Conservation (phyloP, 2,113 vertebrate species). For the Tupaia tana region DNA sequence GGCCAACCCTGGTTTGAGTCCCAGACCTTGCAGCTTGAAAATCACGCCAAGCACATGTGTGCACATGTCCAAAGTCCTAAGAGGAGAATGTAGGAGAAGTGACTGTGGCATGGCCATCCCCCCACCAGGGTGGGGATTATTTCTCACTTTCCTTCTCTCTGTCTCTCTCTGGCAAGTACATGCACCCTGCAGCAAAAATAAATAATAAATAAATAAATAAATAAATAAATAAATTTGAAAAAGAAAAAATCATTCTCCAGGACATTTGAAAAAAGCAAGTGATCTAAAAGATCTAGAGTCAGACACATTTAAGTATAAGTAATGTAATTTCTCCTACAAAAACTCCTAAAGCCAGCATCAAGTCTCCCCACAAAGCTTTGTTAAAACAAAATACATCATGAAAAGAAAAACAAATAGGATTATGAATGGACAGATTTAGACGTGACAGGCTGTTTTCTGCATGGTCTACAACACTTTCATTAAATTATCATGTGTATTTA, state of each 20-base stretch:
- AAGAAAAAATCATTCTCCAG: neutral
- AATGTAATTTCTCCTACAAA: neutral
- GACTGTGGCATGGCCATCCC: too few relatives aligned
- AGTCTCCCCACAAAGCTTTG: neutral
- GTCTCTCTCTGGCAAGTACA: too few relatives aligned
- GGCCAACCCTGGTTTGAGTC: too few relatives aligned
- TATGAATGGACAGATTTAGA: neutral
- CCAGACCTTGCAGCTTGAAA: too few relatives aligned
- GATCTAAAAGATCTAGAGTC: neutral
- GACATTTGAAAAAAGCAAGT: neutral
- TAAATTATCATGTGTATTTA: constrained; percentile 23
- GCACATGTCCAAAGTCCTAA: too few relatives aligned
- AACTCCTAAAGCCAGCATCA: neutral
- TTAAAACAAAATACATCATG: neutral
- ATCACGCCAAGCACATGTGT: too few relatives aligned
- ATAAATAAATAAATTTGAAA: neutral
- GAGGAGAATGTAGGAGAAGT: too few relatives aligned
- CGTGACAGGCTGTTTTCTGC: neutral
- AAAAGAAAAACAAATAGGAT: neutral
- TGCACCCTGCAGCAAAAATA: neutral
- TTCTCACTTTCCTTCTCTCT: too few relatives aligned
- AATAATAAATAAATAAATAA: neutral
- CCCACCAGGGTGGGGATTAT: too few relatives aligned
- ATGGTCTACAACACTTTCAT: neutral
- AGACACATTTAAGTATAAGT: neutral